A percentile compares a stretch with the other conserved stretches of the same genome.
Conservation (phyloP, 2,888 invertebrate genomes). For the Tenthredo scrophulariae region DNA sequence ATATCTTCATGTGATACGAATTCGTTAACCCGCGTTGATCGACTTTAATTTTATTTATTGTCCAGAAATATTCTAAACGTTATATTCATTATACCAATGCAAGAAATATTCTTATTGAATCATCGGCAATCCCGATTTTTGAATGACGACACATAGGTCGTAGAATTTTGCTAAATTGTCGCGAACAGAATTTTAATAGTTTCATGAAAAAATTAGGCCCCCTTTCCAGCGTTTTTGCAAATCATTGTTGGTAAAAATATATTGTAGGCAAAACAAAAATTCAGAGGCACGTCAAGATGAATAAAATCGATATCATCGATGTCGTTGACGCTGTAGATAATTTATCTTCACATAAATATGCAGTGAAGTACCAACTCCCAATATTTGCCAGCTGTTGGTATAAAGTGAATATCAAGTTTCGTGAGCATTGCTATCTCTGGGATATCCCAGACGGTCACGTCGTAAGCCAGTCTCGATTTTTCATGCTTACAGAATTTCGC, state of each 20-base stretch:
- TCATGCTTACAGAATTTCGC: background rate
- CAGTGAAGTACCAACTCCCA: background rate
- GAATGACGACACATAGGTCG: background rate
- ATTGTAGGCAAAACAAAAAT: background rate
- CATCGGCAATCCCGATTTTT: background rate
- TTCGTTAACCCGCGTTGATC: too few relatives aligned
- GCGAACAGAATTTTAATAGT: background rate
- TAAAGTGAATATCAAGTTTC: background rate
- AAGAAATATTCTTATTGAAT: too few relatives aligned
- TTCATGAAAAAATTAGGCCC: background rate
- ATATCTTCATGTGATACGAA: too few relatives aligned
- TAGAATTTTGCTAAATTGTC: background rate
- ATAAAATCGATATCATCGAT: background rate
- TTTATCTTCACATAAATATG: background rate
- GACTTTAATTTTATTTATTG: too few relatives aligned
- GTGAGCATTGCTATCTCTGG: background rate
- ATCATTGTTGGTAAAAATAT: background rate
- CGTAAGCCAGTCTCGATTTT: background rate
- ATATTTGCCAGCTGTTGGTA: background rate
- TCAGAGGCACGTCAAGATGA: background rate
- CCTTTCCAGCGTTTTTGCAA: background rate
- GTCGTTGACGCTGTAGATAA: background rate
- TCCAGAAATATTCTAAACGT: too few relatives aligned
- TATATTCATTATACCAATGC: too few relatives aligned
- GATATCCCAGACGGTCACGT: background rate